Conservation (phyloP, 2,113 vertebrate species). For the Mastomys natalensis region DNA sequence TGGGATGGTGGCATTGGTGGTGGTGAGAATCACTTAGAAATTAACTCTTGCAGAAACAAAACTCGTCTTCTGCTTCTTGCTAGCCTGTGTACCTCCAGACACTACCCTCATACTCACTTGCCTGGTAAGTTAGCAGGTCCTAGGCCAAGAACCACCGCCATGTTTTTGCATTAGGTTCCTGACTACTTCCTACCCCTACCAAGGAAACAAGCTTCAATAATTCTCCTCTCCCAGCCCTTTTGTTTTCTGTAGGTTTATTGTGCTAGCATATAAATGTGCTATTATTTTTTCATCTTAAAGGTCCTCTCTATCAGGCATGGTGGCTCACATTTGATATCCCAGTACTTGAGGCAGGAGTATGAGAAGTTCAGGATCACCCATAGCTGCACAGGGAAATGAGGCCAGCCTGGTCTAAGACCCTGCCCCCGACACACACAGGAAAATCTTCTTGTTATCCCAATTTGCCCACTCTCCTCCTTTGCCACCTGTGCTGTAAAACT, state of each 20-base stretch:
- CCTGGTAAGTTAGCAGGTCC: neutral
- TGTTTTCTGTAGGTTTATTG: conserved; percentile 20
- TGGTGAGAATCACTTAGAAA: neutral
- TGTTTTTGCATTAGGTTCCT: neutral
- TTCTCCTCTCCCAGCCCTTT: neutral
- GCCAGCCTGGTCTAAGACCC: neutral
- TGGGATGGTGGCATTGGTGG: neutral
- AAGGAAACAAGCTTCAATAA: neutral
- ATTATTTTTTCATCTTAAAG: conserved; percentile 28
- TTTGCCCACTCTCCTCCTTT: conserved; percentile 4
- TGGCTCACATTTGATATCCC: neutral
- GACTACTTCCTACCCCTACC: neutral
- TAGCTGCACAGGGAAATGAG: neutral
- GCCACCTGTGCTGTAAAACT: neutral
- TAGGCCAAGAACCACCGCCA: neutral
- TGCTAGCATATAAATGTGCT: conserved; percentile 9
- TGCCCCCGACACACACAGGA: neutral
- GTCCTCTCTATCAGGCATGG: neutral
- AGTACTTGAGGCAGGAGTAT: neutral
- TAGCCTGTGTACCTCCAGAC: neutral
- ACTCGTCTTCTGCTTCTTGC: neutral
- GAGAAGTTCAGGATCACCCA: neutral
- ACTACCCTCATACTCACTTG: neutral
- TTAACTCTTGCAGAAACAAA: conserved; percentile 13
- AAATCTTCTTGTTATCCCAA: neutral